Evolutionary conservation across 2,888 invertebrate species (phyloP).

Genomic region (Plagiodera versicolora): DNA sequence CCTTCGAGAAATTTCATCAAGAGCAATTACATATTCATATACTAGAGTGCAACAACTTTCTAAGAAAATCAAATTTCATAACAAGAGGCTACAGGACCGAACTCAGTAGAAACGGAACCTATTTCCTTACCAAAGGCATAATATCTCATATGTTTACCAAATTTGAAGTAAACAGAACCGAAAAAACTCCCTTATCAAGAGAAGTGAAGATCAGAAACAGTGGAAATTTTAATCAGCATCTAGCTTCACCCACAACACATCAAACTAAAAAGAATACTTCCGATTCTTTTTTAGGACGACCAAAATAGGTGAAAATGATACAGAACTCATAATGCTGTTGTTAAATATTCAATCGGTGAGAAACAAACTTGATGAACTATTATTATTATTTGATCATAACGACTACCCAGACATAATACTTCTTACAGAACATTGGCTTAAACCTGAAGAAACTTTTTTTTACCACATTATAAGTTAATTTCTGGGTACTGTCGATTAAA

Average conservation of each 20-base stretch:
- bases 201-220: neutral
- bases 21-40: neutral
- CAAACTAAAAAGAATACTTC: neutral
- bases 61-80: neutral
- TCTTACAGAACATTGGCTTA: neutral
- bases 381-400: neutral
- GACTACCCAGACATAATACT: neutral
- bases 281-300: neutral
- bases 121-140: too few relatives aligned
- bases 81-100: neutral
- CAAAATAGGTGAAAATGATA: neutral
- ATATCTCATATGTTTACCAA: too few relatives aligned
- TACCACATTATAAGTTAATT: neutral
- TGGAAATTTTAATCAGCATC: neutral
- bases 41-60: constrained; percentile 3
- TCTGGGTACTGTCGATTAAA: neutral
- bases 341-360: constrained; percentile 1
- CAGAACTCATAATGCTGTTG: neutral
- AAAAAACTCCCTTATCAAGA: neutral
- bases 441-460: neutral
- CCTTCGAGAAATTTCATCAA: neutral
- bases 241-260: too few relatives aligned
- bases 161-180: too few relatives aligned
- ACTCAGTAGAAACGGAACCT: neutral
- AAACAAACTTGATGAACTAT: constrained; percentile 3